Conservation (phyloP, 2,888 invertebrate species). For the Agrenia bidenticulata region DNA sequence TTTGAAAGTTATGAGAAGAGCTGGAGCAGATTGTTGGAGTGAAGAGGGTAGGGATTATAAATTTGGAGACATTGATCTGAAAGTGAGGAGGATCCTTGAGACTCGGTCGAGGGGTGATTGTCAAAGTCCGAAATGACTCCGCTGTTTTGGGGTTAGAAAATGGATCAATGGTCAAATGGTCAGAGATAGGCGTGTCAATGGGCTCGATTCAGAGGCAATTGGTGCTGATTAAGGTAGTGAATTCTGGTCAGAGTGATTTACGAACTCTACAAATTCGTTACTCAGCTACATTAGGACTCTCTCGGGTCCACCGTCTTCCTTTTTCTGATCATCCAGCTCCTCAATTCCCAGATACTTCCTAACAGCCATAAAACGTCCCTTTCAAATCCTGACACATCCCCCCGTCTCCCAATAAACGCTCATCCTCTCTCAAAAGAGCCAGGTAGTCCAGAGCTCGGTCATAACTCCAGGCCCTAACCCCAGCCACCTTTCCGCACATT, state of each 20-base stretch:
- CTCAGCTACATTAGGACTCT: slow-evolving; percentile 53
- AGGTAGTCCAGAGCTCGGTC: too few relatives aligned
- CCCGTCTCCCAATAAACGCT: slow-evolving; percentile 14
- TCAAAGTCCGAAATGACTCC: too few relatives aligned
- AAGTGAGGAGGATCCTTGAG: too few relatives aligned
- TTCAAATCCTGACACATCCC: neutral
- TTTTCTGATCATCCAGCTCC: slow-evolving; percentile 6
- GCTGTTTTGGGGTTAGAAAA: slow-evolving; percentile 25
- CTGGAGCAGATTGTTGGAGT: too few relatives aligned
- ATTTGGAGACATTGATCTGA: too few relatives aligned
- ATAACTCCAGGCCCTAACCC: too few relatives aligned
- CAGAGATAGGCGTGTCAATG: slow-evolving; percentile 53
- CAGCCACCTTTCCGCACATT: too few relatives aligned
- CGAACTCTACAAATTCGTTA: slow-evolving; percentile 52
- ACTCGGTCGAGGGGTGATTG: too few relatives aligned
- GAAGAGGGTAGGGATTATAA: too few relatives aligned
- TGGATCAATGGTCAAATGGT: slow-evolving; percentile 40
- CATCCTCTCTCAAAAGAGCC: too few relatives aligned
- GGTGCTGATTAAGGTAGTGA: slow-evolving; percentile 54
- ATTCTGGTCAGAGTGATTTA: slow-evolving; percentile 51
- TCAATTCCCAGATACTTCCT: neutral
- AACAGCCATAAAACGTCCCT: neutral
- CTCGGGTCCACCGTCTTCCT: slow-evolving; percentile 37
- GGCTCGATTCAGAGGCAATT: slow-evolving; percentile 53
- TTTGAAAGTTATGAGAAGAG: too few relatives aligned